A percentile compares a stretch with the other conserved stretches of the same genome.
phyloP scores from a whole-genome alignment of 2,797 vertebrate genomes.

The Heteromormyrus szaboi region DNA sequence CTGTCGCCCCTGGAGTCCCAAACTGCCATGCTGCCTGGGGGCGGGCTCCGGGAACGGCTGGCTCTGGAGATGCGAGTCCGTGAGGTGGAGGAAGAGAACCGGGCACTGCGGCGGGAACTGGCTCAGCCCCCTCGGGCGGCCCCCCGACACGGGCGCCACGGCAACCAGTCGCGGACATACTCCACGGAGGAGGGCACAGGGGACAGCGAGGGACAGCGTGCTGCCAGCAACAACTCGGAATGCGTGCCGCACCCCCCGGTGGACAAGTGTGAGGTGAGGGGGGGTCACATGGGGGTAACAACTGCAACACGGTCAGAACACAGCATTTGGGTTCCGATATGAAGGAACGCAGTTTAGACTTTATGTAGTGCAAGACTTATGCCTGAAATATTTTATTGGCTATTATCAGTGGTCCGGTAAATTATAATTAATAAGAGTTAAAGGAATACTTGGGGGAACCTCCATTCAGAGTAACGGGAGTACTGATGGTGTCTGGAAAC shows the following conservation, averaged over 20 bases:
- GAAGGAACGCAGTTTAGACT: not conserved
- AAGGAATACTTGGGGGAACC: not conserved
- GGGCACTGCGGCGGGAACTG: slow-evolving; percentile 76
- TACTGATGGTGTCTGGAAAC: not conserved
- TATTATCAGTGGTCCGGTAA: not conserved
- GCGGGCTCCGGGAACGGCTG: slow-evolving; percentile 69
- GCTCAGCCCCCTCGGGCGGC: slow-evolving; percentile 67
- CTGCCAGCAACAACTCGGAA: slow-evolving; percentile 81
- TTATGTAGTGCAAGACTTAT: not conserved
- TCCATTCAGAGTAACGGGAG: not conserved
- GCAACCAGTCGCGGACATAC: slow-evolving; percentile 79
- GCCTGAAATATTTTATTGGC: not conserved
- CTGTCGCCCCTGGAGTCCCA: slow-evolving; percentile 81
- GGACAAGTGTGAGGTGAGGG: slow-evolving; percentile 92
- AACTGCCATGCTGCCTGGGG: slow-evolving; percentile 57
- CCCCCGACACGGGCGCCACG: slow-evolving; percentile 43
- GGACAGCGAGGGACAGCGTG: slow-evolving; percentile 79
- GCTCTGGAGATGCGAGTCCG: slow-evolving; percentile 82
- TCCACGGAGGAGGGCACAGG: slow-evolving; percentile 85
- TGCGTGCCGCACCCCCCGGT: slow-evolving; percentile 85
- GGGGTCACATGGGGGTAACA: too few relatives aligned
- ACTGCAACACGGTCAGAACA: not conserved
- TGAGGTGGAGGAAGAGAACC: slow-evolving; percentile 92
- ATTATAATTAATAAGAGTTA: not conserved
- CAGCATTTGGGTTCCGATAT: not conserved